These are phyloP conservation scores for Amphibalanus amphitrite DNA, from an alignment of 1,140 invertebrate genomes.

Conservation along the genomic window DNA sequence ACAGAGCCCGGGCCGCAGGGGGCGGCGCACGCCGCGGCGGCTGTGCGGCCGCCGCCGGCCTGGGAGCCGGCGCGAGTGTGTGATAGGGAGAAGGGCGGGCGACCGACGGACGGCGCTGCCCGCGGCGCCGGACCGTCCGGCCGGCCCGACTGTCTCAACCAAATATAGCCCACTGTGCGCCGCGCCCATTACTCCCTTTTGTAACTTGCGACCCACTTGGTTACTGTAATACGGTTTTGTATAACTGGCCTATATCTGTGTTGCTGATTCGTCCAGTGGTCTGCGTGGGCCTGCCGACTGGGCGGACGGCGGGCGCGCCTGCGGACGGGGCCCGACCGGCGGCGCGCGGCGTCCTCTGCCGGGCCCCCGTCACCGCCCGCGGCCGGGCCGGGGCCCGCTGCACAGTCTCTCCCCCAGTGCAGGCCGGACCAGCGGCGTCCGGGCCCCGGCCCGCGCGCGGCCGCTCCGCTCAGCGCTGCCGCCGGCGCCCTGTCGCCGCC, in stretches of 20 bases:
- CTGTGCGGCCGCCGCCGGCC: too few relatives aligned
- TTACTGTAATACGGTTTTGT: constrained; percentile 2
- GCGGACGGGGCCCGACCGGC: neutral
- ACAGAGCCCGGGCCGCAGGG: too few relatives aligned
- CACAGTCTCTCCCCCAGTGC: neutral
- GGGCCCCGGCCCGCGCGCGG: too few relatives aligned
- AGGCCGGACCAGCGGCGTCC: neutral
- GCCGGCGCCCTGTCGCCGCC: too few relatives aligned
- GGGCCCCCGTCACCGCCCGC: too few relatives aligned
- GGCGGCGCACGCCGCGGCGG: too few relatives aligned
- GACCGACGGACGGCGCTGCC: too few relatives aligned
- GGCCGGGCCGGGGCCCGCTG: neutral
- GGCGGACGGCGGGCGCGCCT: too few relatives aligned
- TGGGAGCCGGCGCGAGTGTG: neutral
- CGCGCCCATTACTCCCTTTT: neutral
- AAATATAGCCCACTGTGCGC: neutral
- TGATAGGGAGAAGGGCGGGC: neutral
- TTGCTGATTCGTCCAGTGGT: neutral
- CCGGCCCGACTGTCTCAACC: neutral
- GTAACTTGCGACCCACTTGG: neutral
- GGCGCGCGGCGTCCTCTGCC: too few relatives aligned
- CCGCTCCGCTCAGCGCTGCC: too few relatives aligned
- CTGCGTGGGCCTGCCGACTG: neutral
- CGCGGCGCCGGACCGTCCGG: too few relatives aligned
- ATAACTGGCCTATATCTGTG: neutral